A percentile compares a stretch with the other conserved stretches of the same genome.
phyloP scores from a whole-genome alignment of 1,140 invertebrate genomes.

The Sipha flava region DNA sequence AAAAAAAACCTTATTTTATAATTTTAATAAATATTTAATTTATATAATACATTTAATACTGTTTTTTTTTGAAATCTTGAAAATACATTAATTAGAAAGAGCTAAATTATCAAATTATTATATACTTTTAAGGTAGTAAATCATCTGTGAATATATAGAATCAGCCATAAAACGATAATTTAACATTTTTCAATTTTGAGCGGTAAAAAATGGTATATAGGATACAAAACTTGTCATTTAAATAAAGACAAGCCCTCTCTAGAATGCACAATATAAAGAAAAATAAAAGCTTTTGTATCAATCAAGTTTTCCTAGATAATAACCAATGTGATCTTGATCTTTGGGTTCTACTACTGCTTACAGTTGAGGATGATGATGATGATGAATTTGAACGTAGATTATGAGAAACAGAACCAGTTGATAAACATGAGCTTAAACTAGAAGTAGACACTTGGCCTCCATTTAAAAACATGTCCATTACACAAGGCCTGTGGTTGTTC shows the following conservation, averaged over 20 bases:
- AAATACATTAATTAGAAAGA: not conserved
- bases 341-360: slow-evolving; percentile 41
- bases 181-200: not conserved
- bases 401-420: slow-evolving; percentile 43
- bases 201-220: slow-evolving; percentile 10
- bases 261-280: not conserved
- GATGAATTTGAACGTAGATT: slow-evolving; percentile 46
- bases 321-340: slow-evolving; percentile 45
- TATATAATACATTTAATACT: not conserved
- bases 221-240: not conserved
- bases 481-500: slow-evolving; percentile 44
- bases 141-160: too few species aligned
- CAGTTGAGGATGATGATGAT: slow-evolving; percentile 38
- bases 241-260: not conserved
- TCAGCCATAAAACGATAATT: too few species aligned
- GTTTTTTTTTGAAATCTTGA: not conserved
- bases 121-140: not conserved
- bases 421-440: slow-evolving; percentile 46
- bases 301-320: slow-evolving; percentile 43
- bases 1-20: not conserved
- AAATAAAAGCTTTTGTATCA: not conserved
- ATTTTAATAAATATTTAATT: not conserved
- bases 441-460: slow-evolving; percentile 45
- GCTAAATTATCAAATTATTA: not conserved
- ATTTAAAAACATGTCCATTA: slow-evolving; percentile 46